Evolutionary conservation across 1,140 invertebrate genomes (phyloP).

Genomic region (Melitaea cinxia): DNA sequence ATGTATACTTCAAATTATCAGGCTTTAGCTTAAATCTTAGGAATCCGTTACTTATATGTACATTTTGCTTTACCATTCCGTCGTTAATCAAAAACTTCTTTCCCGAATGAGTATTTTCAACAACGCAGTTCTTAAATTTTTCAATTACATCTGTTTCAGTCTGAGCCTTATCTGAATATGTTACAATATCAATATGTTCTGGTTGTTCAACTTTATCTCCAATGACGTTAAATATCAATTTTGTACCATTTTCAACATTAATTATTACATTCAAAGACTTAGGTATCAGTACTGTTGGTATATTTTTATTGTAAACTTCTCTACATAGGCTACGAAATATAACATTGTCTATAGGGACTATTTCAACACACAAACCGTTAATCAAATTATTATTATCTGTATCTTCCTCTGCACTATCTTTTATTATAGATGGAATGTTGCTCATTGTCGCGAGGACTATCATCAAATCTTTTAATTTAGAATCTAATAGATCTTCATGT

Average conservation of each 20-base stretch:
- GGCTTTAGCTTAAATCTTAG: slow-evolving; percentile 82
- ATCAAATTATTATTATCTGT: slow-evolving; percentile 49
- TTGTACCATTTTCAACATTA: slow-evolving; percentile 71
- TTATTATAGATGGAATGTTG: slow-evolving; percentile 60
- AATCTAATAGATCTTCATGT: slow-evolving; percentile 66
- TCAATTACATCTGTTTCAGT: slow-evolving; percentile 80
- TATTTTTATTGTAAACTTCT: slow-evolving; percentile 70
- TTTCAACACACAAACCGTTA: slow-evolving; percentile 72
- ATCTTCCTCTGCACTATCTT: slow-evolving; percentile 50
- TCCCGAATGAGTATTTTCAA: slow-evolving; percentile 75
- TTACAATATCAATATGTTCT: slow-evolving; percentile 83
- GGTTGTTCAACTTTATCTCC: slow-evolving; percentile 64
- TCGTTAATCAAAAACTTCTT: slow-evolving; percentile 84
- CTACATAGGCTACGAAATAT: slow-evolving; percentile 66
- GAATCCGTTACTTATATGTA: slow-evolving; percentile 73
- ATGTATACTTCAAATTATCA: slow-evolving; percentile 81
- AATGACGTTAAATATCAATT: slow-evolving; percentile 69
- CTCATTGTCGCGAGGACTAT: slow-evolving; percentile 71
- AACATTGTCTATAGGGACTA: slow-evolving; percentile 66
- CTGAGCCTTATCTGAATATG: slow-evolving; percentile 69
- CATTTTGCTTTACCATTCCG: slow-evolving; percentile 81
- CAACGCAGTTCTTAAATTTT: slow-evolving; percentile 83
- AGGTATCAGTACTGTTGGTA: slow-evolving; percentile 73
- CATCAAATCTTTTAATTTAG: slow-evolving; percentile 58
- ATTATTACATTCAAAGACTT: slow-evolving; percentile 72